Evolutionary conservation across 2,113 vertebrate genomes (phyloP).

Genomic region (Corythornis cristatus): DNA sequence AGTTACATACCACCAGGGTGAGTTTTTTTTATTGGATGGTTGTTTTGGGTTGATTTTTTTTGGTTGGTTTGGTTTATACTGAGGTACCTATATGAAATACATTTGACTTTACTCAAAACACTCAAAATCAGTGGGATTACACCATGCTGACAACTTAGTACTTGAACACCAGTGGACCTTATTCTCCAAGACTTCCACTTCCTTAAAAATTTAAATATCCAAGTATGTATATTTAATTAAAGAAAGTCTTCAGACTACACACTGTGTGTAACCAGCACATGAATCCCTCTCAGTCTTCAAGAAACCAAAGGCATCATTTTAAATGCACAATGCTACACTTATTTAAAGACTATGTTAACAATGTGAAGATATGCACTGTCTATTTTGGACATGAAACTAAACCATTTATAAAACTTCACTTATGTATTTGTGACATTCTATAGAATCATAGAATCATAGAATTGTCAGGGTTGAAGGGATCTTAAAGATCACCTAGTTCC

Average conservation of each 20-base stretch:
- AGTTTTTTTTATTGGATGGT: not conserved
- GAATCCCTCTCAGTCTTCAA: not conserved
- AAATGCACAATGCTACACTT: fast-evolving
- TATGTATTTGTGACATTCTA: not conserved
- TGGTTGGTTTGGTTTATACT: too few species aligned
- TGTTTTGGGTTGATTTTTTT: not conserved
- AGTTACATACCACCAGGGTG: not conserved
- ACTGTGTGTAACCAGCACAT: not conserved
- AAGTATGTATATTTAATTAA: not conserved
- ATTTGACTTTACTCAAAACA: not conserved
- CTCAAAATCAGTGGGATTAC: not conserved
- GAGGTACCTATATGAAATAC: not conserved
- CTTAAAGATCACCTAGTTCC: too few species aligned
- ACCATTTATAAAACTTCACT: not conserved
- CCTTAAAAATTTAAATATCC: not conserved
- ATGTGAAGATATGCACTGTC: not conserved
- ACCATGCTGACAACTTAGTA: not conserved
- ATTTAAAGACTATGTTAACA: not conserved
- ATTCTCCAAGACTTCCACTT: not conserved
- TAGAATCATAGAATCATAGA: too few species aligned
- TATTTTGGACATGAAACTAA: not conserved
- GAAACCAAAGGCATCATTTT: not conserved
- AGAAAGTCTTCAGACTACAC: not conserved
- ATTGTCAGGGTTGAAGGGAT: too few species aligned
- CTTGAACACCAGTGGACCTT: not conserved